Evolutionary conservation across 2,888 invertebrate genomes (phyloP).

Genomic region (Chymomyza amoena): DNA sequence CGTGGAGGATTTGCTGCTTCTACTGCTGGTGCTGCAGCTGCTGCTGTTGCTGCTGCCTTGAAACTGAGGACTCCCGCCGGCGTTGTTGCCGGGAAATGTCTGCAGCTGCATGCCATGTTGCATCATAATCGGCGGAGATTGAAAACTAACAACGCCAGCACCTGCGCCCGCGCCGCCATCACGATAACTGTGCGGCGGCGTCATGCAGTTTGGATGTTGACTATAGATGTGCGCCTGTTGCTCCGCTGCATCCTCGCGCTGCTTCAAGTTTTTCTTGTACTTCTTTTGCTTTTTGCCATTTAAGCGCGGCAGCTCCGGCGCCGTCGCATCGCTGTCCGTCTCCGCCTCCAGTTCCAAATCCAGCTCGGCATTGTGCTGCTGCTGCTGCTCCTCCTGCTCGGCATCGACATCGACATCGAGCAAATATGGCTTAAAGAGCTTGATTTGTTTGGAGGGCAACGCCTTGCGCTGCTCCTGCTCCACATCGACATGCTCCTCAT

Average conservation of each 20-base stretch:
- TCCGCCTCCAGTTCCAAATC: background rate
- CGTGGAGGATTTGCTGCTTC: conserved; percentile 46
- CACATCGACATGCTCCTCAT: conserved; percentile 45
- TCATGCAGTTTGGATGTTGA: conserved; percentile 64
- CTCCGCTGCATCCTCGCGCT: conserved; percentile 55
- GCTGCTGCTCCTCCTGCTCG: conserved; percentile 74
- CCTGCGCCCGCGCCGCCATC: conserved; percentile 30
- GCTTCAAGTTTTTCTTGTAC: conserved; percentile 47
- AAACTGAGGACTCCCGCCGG: conserved; percentile 9
- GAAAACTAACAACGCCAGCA: conserved; percentile 59
- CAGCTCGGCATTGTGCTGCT: conserved; percentile 34
- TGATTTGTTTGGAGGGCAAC: conserved; percentile 81
- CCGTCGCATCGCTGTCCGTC: conserved; percentile 25
- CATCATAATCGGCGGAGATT: conserved; percentile 58
- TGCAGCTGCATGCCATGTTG: conserved; percentile 32
- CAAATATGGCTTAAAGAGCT: conserved; percentile 88
- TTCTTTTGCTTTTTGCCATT: conserved; percentile 23
- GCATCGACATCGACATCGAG: conserved; percentile 85
- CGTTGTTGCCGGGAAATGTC: conserved; percentile 51
- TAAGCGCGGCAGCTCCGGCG: background rate
- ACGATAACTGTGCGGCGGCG: conserved; percentile 31
- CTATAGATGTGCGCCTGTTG: conserved; percentile 77
- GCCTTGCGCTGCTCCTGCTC: conserved; percentile 47
- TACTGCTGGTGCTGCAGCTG: conserved; percentile 19
- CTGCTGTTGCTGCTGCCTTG: conserved; percentile 35